Base-by-base conservation (phyloP, 2,888 invertebrate genomes). In the Augochlorella aurata region DNA sequence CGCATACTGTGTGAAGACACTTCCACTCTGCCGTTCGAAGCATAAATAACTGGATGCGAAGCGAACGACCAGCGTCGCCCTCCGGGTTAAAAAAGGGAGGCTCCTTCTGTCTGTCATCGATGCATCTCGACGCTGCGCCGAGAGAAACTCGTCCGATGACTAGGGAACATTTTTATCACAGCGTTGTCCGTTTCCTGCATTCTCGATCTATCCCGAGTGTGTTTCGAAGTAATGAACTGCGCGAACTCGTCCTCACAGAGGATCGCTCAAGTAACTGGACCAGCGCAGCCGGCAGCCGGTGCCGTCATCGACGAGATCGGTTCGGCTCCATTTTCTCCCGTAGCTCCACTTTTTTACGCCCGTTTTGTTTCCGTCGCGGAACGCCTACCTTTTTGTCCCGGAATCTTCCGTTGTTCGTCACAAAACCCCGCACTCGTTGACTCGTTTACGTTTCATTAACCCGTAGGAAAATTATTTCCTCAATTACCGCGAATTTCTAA, bases 111-210 rank as follows among this genome's bases (percentile, higher is more conserved):
- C 54, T 54, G 54, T 54, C 54, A 54, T 54, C 54, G 54, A 54
- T 21, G 54, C 21, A 21, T 54, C 54, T 54, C 54, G 12, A 12
- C 54, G 21, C 0, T 18, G 63, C 29, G 52, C 0, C 66, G 45
- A 66, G 69, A 74, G 77, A 49, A 82, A 83, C 68, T 82, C 82
- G 71, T 83, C 82, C 77, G 69, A 73, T 58, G 68, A 61, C 65
- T 50, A 69, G 81, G 5, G 65, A 73, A 72, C 79, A 76, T 79
- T 83, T 82, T 79, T 83, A 82, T 74, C 74, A 54, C 74, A 50
- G 12, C 71, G 67, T 74, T 77, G 73, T 49, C n/a, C 65, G 50
- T 77, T 58, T 65, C 45, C 63, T 16, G 29, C 18, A 29, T 63
- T 38, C 63, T 9, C 78, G 77, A 85, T 84, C 78, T 75, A 78